These are phyloP conservation scores for Drosophila longiperda DNA, from an alignment of 2,888 invertebrate species.

Conservation along the genomic window DNA sequence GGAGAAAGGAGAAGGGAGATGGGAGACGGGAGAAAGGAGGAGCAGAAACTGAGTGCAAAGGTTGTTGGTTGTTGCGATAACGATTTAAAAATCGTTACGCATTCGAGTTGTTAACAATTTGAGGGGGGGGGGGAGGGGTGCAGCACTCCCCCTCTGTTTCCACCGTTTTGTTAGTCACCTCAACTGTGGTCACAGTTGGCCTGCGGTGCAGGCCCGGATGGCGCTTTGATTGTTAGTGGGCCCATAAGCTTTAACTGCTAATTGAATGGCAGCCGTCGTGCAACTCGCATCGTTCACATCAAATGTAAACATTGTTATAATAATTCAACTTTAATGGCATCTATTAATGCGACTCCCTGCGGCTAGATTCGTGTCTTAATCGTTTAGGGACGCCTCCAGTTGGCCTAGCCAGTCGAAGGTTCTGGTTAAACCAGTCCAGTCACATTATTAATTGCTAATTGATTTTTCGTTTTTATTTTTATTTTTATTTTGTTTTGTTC, in stretches of 20 bases:
- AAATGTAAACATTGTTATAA: constrained; percentile 38
- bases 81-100: constrained; percentile 19
- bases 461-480: constrained; percentile 52
- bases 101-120: constrained; percentile 20
- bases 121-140: background rate
- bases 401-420: constrained; percentile 4
- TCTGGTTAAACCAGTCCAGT: constrained; percentile 31
- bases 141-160: background rate
- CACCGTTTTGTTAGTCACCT: background rate
- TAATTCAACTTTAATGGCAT: constrained; percentile 10
- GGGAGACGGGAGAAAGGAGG: background rate
- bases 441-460: constrained; percentile 76
- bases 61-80: background rate
- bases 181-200: constrained; percentile 15
- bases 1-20: background rate
- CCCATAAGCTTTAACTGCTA: constrained; percentile 70
- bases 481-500: constrained; percentile 14
- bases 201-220: constrained; percentile 10
- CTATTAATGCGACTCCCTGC: constrained; percentile 36
- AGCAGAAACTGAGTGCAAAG: background rate
- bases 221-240: constrained; percentile 3
- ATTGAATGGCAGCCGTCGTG: constrained; percentile 58
- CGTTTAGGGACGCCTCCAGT: constrained; percentile 53
- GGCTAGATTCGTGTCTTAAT: constrained; percentile 48
- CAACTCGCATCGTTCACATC: background rate